These are phyloP conservation scores for Aplysia californica DNA, from an alignment of 1,140 invertebrate genomes.

Conservation along the genomic window DNA sequence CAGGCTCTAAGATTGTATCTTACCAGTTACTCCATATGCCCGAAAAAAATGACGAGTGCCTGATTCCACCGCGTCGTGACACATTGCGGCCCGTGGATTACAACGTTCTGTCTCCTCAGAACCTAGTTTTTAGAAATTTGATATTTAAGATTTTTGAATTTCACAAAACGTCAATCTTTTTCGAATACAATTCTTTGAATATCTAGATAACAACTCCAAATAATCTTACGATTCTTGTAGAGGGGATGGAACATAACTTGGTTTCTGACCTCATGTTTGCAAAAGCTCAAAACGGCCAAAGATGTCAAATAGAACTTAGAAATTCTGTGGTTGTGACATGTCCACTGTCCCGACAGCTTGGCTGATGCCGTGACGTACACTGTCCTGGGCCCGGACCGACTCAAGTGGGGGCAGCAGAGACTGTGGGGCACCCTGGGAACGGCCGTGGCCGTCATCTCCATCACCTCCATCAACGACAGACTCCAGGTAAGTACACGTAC, in stretches of 20 bases:
- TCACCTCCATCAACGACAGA: constrained; percentile 11
- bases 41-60: too few species aligned
- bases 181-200: not conserved
- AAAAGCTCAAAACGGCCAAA: too few species aligned
- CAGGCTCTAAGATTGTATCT: too few species aligned
- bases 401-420: constrained; percentile 29
- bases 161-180: too few species aligned
- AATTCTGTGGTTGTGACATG: not conserved
- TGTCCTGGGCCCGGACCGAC: constrained; percentile 22
- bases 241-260: too few species aligned
- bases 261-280: too few species aligned
- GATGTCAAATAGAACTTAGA: not conserved
- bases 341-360: constrained; percentile 7
- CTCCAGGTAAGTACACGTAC: constrained; percentile 14
- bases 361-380: constrained; percentile 32
- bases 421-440: constrained; percentile 35
- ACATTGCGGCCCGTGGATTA: too few species aligned
- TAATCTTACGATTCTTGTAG: not conserved
- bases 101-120: too few species aligned
- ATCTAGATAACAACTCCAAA: not conserved
- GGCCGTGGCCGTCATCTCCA: constrained; percentile 8
- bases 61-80: too few species aligned
- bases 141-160: too few species aligned
- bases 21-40: too few species aligned
- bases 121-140: too few species aligned